Base-by-base conservation (phyloP, 1,140 invertebrate genomes). In the Drosophila novamexicana region DNA sequence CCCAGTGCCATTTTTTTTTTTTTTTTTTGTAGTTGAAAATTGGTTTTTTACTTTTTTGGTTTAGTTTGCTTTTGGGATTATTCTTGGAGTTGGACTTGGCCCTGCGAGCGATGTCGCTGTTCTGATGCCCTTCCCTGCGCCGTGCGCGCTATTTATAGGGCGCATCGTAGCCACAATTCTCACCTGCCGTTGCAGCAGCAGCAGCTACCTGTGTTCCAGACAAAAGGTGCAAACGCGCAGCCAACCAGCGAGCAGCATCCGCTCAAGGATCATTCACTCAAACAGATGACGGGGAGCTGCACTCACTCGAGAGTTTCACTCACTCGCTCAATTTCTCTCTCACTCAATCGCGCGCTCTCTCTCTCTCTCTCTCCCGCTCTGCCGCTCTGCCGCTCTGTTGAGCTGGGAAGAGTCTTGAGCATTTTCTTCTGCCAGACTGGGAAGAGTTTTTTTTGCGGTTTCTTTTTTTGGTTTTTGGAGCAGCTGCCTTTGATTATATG, bases 101-200 rank as follows among this genome's bases (percentile, higher is more conserved):
- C 47, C 82, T 75, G 58, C 62, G 77, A 77, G 68, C 67, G 73
- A 79, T 83, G 70, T 71, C 70, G 71, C 71, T 73, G 74, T 84
- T 90, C 81, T 91, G 90, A 90, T 91, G 90, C 90, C 90, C 90
- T 91, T 91, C 90, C 77, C 86, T 78, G 81, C 75, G 68, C 81
- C 64, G 86, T 59, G 69, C 58, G 59, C 77, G 67, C 78, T 81
- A 82, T 91, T 90, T 91, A 90, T 91, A 91, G 84, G 62, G 44
- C 42, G 16, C 29, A 59, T 18, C 14, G 42, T 42, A 44, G 76
- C 50, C 44, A 57, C 52, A 49, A 52, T 29, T 77, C 71, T 65
- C 83, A 81, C 79, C 79, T 77, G 79, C 74, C 36, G 47, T 18
- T 29, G 47, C 9, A 12, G 39, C 39, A 12, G 9, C 29, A 7